Evolutionary conservation across 1,140 invertebrate species (phyloP).

Genomic region (Hydropsyche tenuis): DNA sequence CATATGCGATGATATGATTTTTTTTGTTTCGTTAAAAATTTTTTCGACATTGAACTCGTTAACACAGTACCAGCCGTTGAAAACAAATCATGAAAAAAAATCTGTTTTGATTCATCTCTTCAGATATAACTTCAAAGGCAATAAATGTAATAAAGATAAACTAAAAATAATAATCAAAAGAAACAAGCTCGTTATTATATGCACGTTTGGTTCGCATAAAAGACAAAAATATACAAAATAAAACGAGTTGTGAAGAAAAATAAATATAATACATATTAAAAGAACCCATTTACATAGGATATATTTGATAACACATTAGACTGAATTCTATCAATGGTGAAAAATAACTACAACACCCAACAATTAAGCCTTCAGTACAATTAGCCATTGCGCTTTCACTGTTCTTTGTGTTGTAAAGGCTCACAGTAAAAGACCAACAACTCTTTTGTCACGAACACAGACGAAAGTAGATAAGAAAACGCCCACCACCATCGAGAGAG

Average conservation of each 20-base stretch:
- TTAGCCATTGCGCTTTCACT: slow-evolving; percentile 34
- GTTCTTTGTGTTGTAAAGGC: slow-evolving; percentile 27
- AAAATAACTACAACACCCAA: too few species aligned
- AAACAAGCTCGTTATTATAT: slow-evolving; percentile 34
- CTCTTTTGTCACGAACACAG: slow-evolving; percentile 28
- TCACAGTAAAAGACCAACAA: slow-evolving; percentile 34
- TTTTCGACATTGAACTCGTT: background rate
- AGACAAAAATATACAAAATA: too few species aligned
- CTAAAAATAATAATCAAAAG: slow-evolving; percentile 39
- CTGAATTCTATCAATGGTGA: too few species aligned
- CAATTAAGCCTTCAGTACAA: slow-evolving; percentile 29
- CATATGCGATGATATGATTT: background rate
- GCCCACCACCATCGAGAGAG: background rate
- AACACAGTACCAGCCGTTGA: background rate
- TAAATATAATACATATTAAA: too few species aligned
- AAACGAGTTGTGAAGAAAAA: too few species aligned
- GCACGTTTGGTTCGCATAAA: too few species aligned
- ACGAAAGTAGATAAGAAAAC: slow-evolving; percentile 7
- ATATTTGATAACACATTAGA: too few species aligned
- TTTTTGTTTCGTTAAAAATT: background rate
- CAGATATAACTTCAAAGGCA: slow-evolving; percentile 13
- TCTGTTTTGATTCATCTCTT: slow-evolving; percentile 32
- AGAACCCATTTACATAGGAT: too few species aligned
- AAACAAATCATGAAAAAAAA: too few species aligned
- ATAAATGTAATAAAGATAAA: slow-evolving; percentile 31